Evolutionary conservation across 1,140 invertebrate genomes (phyloP).

Genomic region (Formica selysi): DNA sequence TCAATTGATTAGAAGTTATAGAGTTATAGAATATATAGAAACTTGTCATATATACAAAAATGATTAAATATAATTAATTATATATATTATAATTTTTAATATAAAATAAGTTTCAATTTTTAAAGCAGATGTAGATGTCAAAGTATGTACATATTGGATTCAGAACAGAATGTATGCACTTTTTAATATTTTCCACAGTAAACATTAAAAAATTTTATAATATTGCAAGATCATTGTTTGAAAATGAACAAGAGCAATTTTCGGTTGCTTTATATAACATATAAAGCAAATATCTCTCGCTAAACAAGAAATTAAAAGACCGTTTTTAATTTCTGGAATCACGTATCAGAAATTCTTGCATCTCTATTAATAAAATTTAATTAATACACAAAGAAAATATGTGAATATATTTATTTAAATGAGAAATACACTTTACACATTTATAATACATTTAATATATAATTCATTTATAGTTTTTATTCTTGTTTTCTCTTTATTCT

Average conservation of each 20-base stretch:
- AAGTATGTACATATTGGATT: not conserved
- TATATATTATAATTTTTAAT: slow-evolving; percentile 16
- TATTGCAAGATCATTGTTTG: not conserved
- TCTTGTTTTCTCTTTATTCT: slow-evolving; percentile 71
- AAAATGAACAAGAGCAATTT: not conserved
- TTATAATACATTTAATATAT: slow-evolving; percentile 19
- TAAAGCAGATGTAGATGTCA: slow-evolving; percentile 3
- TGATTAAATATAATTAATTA: not conserved
- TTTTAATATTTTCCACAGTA: slow-evolving; percentile 36
- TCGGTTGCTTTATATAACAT: not conserved
- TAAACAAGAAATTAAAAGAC: slow-evolving; percentile 14
- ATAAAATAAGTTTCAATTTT: slow-evolving; percentile 29
- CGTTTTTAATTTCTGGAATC: not conserved
- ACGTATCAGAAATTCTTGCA: not conserved
- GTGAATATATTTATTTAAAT: slow-evolving; percentile 21
- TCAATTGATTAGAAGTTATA: not conserved
- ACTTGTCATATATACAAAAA: not conserved
- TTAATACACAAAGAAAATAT: not conserved
- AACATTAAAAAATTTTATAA: slow-evolving; percentile 4
- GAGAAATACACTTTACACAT: slow-evolving; percentile 17
- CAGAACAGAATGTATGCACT: not conserved
- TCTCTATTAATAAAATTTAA: not conserved
- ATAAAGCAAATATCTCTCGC: not conserved
- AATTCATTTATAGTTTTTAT: slow-evolving; percentile 53
- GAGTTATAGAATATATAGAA: slow-evolving; percentile 1